Evolutionary conservation across 2,113 vertebrate genomes (phyloP), one percentile per base, ranked within the genome.

Genomic region (Pithys albifrons): DNA sequence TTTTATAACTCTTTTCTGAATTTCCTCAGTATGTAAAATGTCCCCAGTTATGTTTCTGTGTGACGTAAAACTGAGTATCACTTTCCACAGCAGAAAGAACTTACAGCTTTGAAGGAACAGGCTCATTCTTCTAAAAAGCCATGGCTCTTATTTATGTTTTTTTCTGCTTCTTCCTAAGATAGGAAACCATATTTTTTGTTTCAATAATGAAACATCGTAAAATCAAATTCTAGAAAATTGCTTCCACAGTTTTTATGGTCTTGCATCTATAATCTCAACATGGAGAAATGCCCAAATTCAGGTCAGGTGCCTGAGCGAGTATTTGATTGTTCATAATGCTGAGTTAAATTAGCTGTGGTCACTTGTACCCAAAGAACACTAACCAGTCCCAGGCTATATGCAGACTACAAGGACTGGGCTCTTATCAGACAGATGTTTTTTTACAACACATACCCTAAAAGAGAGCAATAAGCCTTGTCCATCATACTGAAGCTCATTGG

Each of bases 311-410:
- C 85, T 92, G 86, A 94, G 70, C 89, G 79, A 91, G 6, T 45
- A 72, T 95, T 94, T 96, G 95, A 94, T 95, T 95, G 95, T 51
- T 96, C 64, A 87, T 69, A 92, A 87, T 85, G 69, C 58, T 89
- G 95, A 91, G 39, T 96, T 97, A 92, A 97, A 97, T 94, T 95
- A 95, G 81, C 91, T 93, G 85, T 95, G 88, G 96, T 97, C 97
- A 97, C 55, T 93, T 75, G 70, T 91, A 94, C 90, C 84, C 96
- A 90, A 95, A 93, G 86, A 90, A 88, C 85, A 64, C 94, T 91
- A 73, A 97, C 87, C 91, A 95, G 76, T 73, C 57, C 88, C 74
- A 89, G 83, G 46, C 52, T 88, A 46, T 28, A 39, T 72, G 46
- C 55, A 48, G 24, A 28, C 48, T 64, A 23, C 17, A 76, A 89